Percentiles rank a stretch among this genome's conserved stretches.
Evolutionary conservation across 2,888 invertebrate genomes (phyloP).

Genomic region (Serrognathus titanus): DNA sequence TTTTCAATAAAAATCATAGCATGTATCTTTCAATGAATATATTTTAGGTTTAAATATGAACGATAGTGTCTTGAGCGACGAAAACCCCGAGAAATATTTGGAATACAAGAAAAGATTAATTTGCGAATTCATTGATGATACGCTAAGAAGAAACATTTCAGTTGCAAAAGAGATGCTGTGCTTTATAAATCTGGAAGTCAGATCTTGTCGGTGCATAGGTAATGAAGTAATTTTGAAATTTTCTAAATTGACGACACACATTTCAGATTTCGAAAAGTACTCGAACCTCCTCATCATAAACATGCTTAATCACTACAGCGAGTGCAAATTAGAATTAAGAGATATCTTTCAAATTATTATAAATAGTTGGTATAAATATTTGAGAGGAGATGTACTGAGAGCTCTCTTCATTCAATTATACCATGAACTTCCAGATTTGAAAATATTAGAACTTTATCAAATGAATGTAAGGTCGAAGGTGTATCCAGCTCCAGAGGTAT

Average conservation of each 20-base stretch:
- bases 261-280: constrained; percentile 10
- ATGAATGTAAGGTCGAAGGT: constrained; percentile 7
- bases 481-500: constrained; percentile 5
- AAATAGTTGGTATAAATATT: constrained; percentile 14
- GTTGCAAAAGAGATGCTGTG: constrained; percentile 9
- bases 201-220: background rate
- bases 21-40: background rate
- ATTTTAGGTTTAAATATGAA: constrained; percentile 9
- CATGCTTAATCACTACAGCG: constrained; percentile 7
- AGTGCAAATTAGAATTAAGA: constrained; percentile 1
- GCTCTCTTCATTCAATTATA: constrained; percentile 3
- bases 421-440: constrained; percentile 8
- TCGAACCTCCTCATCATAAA: constrained; percentile 9
- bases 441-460: constrained; percentile 11
- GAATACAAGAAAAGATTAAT: constrained; percentile 8
- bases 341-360: constrained; percentile 11
- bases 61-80: background rate
- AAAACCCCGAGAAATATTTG: background rate
- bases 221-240: background rate
- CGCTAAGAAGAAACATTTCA: background rate
- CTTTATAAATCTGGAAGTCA: background rate
- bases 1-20: background rate
- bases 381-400: constrained; percentile 9
- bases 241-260: background rate
- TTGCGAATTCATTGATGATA: constrained; percentile 4